phyloP scores from a whole-genome alignment of 2,888 invertebrate genomes.

The Hyposoter dolosus region DNA sequence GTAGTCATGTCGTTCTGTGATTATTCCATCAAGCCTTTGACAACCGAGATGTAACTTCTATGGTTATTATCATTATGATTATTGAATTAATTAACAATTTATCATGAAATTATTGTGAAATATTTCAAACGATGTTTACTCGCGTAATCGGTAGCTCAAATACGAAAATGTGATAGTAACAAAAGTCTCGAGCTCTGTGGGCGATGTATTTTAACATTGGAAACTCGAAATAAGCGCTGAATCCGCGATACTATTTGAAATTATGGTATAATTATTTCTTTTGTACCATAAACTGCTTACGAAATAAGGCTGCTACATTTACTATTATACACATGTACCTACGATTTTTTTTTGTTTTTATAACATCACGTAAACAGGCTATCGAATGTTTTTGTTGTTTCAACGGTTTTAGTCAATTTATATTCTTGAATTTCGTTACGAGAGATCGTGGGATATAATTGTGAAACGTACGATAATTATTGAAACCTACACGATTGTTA shows the following conservation, averaged over 20 bases:
- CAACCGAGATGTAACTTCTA: slow-evolving; percentile 6
- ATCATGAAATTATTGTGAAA: background rate
- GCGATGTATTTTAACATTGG: slow-evolving; percentile 40
- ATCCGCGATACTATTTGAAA: slow-evolving; percentile 12
- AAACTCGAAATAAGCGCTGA: slow-evolving; percentile 15
- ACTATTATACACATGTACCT: slow-evolving; percentile 36
- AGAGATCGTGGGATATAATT: slow-evolving; percentile 46
- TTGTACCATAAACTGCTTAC: slow-evolving; percentile 38
- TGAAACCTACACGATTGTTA: slow-evolving; percentile 36
- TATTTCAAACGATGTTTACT: slow-evolving; percentile 11
- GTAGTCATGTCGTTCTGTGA: slow-evolving; percentile 27
- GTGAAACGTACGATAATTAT: slow-evolving; percentile 51
- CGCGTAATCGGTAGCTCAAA: slow-evolving; percentile 23
- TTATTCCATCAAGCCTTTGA: slow-evolving; percentile 21
- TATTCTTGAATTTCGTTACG: slow-evolving; percentile 56
- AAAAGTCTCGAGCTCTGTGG: slow-evolving; percentile 25
- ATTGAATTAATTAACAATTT: slow-evolving; percentile 5
- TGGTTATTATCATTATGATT: slow-evolving; percentile 18
- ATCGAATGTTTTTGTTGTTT: slow-evolving; percentile 58
- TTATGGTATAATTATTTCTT: slow-evolving; percentile 8
- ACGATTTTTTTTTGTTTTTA: slow-evolving; percentile 37
- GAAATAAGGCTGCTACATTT: slow-evolving; percentile 52
- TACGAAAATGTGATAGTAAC: slow-evolving; percentile 55
- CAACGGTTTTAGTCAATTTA: slow-evolving; percentile 52
- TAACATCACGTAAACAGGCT: slow-evolving; percentile 43